Evolutionary conservation across 2,797 vertebrate species (phyloP).

Genomic region (Fistularia tabacaria): DNA sequence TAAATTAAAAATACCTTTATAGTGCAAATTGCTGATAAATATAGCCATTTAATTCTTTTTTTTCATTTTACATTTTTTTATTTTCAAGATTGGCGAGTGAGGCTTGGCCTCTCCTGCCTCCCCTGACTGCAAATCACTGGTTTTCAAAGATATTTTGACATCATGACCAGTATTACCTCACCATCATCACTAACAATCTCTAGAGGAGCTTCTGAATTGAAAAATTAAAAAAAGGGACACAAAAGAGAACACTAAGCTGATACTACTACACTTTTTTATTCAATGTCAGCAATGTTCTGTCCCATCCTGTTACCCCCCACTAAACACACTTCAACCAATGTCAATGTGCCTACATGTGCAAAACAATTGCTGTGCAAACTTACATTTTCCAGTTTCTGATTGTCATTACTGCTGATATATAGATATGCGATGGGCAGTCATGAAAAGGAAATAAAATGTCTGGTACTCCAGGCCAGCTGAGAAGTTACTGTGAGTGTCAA

Average conservation of each 20-base stretch:
- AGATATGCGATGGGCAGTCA: constrained; percentile 41
- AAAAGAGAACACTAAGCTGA: constrained; percentile 26
- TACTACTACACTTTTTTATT: constrained; percentile 48
- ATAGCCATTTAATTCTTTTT: too few species aligned
- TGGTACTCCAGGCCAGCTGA: constrained; percentile 23
- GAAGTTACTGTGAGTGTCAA: constrained; percentile 8
- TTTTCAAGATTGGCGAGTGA: too few species aligned
- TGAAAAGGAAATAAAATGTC: constrained; percentile 29
- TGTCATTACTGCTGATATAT: constrained; percentile 40
- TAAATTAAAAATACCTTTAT: too few species aligned
- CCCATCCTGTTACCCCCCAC: constrained; percentile 34
- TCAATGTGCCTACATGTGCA: constrained; percentile 37
- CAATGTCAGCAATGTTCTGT: constrained; percentile 52
- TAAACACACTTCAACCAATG: constrained; percentile 28
- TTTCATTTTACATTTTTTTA: too few species aligned
- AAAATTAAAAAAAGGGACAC: constrained; percentile 29
- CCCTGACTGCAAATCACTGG: too few species aligned
- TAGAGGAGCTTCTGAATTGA: background rate
- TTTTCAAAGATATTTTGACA: background rate
- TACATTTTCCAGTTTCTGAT: constrained; percentile 26
- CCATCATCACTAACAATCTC: too few species aligned
- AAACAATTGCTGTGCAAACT: constrained; percentile 27
- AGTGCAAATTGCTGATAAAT: too few species aligned
- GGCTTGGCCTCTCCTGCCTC: too few species aligned
- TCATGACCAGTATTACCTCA: too few species aligned